Conservation (phyloP, 1,140 invertebrate genomes). For the Brachionus rubens region DNA sequence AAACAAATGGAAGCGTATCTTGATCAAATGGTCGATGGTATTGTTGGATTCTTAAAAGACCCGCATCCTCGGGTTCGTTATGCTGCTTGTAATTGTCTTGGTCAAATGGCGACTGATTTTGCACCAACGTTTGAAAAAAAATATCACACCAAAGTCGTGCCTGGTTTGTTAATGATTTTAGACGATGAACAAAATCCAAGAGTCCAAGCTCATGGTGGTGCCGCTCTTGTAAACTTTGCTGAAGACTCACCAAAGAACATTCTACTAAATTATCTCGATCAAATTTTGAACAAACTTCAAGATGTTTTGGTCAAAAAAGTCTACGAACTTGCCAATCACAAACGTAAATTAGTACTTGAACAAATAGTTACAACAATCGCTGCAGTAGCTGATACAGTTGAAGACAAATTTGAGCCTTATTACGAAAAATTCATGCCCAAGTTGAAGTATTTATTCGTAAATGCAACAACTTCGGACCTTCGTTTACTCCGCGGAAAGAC, state of each 20-base stretch:
- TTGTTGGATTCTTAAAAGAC: conserved; percentile 82
- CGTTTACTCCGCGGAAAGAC: conserved; percentile 87
- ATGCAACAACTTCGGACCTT: conserved; percentile 80
- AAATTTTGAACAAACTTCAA: conserved; percentile 86
- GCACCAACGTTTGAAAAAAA: conserved; percentile 93
- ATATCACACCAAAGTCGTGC: conserved; percentile 89
- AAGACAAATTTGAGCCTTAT: conserved; percentile 83
- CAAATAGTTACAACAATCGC: conserved; percentile 97
- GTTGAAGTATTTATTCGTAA: conserved; percentile 93
- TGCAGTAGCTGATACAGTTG: conserved; percentile 95
- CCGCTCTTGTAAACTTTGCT: conserved; percentile 96
- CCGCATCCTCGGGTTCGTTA: conserved; percentile 88
- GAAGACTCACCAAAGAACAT: conserved; percentile 94
- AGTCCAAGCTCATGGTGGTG: conserved; percentile 76
- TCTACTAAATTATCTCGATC: conserved; percentile 80
- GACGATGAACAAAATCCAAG: conserved; percentile 85
- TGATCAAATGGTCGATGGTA: conserved; percentile 76
- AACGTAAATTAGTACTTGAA: conserved; percentile 92
- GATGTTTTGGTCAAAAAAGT: conserved; percentile 85
- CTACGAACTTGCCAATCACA: conserved; percentile 76
- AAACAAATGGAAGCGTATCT: conserved; percentile 94
- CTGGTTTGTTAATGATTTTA: conserved; percentile 80
- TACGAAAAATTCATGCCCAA: conserved; percentile 83
- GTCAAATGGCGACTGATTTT: conserved; percentile 98
- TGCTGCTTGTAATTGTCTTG: conserved; percentile 96